Base-by-base conservation (phyloP, 2,888 invertebrate genomes). In the Schrankia costaestrigalis region DNA sequence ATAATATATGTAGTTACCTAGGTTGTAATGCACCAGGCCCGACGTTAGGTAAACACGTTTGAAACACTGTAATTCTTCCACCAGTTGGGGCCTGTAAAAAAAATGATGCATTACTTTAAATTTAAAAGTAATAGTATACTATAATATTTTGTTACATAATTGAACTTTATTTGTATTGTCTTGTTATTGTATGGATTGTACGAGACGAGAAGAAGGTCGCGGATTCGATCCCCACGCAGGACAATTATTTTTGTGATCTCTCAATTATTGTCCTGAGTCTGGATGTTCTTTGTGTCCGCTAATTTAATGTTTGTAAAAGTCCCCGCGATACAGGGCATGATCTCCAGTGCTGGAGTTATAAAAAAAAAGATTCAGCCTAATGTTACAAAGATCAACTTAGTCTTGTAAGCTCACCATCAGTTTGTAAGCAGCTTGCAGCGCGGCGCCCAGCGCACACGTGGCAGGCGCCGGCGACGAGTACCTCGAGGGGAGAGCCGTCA, bases 31-130 rank as follows among this genome's bases (percentile, higher is more conserved):
- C 92, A 26, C 99, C 99, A 0, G 97, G 97, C 1, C 99, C 96
- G 37, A 93, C 71, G 61, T 94, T 95, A 1, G 96, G 95, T 66
- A 99, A 88, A 69, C 94, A 93, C 7, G 95, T 93, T 88, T 98
- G 97, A 86, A 99, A 95, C 6, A 99, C 96, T 4, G 98, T 96
- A 11, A 99, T 90, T 28, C 99, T 91, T 4, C 99, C 99, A 28
- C 99, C 99, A 2, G 97, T 95, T 1, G 96, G 91, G 46, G 93
- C 90, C 94, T 95, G 69, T 3, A 69, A 70, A 25, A 31, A 22
- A 28, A n/a, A n/a, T n/a, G n/a, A 6, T 29, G 21, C 21, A 32
- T 14, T 11, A 25, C 4, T 13, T 13, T 11, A 23, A 21, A 21
- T 8, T 21, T 21, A 7, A 8, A 8, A 21, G 3, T 21, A 9